phyloP scores from a whole-genome alignment of 2,888 invertebrate species.

The Trilocha varians region DNA sequence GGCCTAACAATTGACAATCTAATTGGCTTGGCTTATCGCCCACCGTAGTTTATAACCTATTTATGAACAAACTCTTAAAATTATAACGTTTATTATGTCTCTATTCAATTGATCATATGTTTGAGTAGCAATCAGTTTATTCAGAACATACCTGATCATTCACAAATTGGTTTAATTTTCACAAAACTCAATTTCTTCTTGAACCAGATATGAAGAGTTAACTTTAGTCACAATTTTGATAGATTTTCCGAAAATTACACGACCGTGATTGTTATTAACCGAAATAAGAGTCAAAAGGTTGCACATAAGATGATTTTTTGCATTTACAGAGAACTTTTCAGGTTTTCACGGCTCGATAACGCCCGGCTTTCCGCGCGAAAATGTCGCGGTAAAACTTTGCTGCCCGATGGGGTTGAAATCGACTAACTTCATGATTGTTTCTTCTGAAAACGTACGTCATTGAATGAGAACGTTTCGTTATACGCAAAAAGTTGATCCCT shows the following conservation, averaged over 20 bases:
- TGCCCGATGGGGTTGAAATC: slow-evolving; percentile 37
- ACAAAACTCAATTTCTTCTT: slow-evolving; percentile 42
- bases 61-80: slow-evolving; percentile 35
- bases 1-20: slow-evolving; percentile 41
- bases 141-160: slow-evolving; percentile 64
- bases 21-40: slow-evolving; percentile 66
- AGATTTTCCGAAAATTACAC: slow-evolving; percentile 28
- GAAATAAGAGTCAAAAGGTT: slow-evolving; percentile 30
- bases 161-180: slow-evolving; percentile 56
- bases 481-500: slow-evolving; percentile 20
- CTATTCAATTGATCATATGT: slow-evolving; percentile 20
- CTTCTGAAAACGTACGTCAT: slow-evolving; percentile 61
- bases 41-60: slow-evolving; percentile 65
- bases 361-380: slow-evolving; percentile 75
- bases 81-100: slow-evolving; percentile 13
- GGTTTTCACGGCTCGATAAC: slow-evolving; percentile 71
- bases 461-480: slow-evolving; percentile 24
- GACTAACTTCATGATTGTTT: slow-evolving; percentile 68
- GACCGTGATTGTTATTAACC: slow-evolving; percentile 27
- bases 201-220: slow-evolving; percentile 36
- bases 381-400: slow-evolving; percentile 70
- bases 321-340: slow-evolving; percentile 49
- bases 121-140: slow-evolving; percentile 22
- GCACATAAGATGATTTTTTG: slow-evolving; percentile 28
- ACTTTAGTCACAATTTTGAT: slow-evolving; percentile 30